Conservation (phyloP, 2,797 vertebrate genomes). For the Poeciliopsis presidionis region DNA sequence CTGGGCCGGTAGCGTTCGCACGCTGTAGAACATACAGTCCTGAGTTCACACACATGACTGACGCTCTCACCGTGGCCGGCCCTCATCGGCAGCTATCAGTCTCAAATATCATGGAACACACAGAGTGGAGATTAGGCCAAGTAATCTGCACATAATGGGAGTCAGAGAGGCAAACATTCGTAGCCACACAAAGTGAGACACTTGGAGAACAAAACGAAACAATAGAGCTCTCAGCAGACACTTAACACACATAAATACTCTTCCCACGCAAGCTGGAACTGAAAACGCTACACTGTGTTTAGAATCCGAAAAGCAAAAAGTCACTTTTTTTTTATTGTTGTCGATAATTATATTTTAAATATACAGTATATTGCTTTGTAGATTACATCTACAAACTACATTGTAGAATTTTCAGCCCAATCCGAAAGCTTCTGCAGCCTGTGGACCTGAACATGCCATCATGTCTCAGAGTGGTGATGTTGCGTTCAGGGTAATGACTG, state of each 20-base stretch:
- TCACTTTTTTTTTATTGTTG: neutral
- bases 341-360: neutral
- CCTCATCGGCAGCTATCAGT: conserved; percentile 34
- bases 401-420: neutral
- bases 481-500: too few species aligned
- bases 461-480: neutral
- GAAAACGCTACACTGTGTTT: conserved; percentile 13
- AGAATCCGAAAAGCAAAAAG: neutral
- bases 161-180: conserved; percentile 17
- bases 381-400: neutral
- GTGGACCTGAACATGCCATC: neutral
- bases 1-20: conserved; percentile 72
- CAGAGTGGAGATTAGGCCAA: conserved; percentile 6
- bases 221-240: conserved; percentile 17
- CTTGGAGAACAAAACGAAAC: conserved; percentile 24
- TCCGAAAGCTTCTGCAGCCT: neutral
- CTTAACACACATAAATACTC: conserved; percentile 13
- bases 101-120: conserved; percentile 28
- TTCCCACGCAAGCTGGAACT: conserved; percentile 8
- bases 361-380: neutral
- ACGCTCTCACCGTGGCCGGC: conserved; percentile 50
- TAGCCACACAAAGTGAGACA: neutral
- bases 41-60: conserved; percentile 70
- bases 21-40: conserved; percentile 54
- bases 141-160: conserved; percentile 6